phyloP scores from a whole-genome alignment of 1,140 invertebrate genomes.

The Halyomorpha halys region DNA sequence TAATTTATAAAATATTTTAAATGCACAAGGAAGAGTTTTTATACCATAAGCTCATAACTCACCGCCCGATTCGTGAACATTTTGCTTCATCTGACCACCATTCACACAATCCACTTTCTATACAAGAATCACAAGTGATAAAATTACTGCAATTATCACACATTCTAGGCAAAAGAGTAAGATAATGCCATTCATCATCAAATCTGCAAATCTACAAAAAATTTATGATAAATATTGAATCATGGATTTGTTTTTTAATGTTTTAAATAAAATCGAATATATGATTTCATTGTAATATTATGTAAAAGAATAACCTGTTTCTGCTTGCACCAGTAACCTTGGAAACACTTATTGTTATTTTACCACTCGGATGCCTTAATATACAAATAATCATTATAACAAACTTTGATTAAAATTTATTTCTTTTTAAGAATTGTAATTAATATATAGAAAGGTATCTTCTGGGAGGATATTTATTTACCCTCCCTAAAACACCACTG shows the following conservation, averaged over 20 bases:
- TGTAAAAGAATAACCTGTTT: no score
- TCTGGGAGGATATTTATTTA: no score
- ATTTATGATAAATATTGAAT: not conserved
- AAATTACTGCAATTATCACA: slow-evolving; percentile 81
- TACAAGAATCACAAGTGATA: slow-evolving; percentile 72
- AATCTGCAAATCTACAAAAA: slow-evolving; percentile 17
- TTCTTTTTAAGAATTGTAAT: no score
- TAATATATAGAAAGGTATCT: no score
- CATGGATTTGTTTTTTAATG: not conserved
- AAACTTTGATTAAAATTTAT: no score
- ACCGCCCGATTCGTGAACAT: slow-evolving; percentile 67
- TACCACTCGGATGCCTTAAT: no score
- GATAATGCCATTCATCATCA: slow-evolving; percentile 56
- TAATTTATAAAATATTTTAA: not conserved
- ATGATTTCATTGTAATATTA: no score
- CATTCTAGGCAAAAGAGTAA: slow-evolving; percentile 64
- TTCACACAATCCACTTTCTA: slow-evolving; percentile 62
- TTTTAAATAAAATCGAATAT: not conserved
- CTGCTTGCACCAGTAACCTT: no score
- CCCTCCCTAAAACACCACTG: no score
- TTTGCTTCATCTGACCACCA: slow-evolving; percentile 70
- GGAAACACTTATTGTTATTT: no score
- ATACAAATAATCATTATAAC: no score
- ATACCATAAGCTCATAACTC: slow-evolving; percentile 26
- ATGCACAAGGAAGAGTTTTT: not conserved